Conservation (phyloP, 2,113 vertebrate species). For the Loxodonta africana region DNA sequence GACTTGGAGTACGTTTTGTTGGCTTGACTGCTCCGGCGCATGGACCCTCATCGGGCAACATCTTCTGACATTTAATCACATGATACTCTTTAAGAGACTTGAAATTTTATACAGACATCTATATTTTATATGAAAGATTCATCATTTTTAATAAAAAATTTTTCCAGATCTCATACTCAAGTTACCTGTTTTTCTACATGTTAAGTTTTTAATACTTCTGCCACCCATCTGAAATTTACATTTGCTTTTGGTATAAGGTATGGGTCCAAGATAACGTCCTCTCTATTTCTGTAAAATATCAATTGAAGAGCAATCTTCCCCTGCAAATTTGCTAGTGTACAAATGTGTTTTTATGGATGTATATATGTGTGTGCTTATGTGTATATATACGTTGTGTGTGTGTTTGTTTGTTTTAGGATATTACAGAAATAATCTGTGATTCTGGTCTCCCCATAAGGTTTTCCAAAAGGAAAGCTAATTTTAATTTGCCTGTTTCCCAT, state of each 20-base stretch:
- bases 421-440: neutral
- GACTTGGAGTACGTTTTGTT: too few relatives aligned
- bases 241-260: neutral
- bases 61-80: constrained; percentile 34
- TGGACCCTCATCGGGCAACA: too few relatives aligned
- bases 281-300: neutral
- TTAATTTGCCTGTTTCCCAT: neutral
- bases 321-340: neutral
- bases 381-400: neutral
- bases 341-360: neutral
- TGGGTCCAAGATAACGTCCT: neutral
- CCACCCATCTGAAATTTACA: neutral
- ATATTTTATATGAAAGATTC: neutral
- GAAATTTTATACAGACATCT: constrained; percentile 20
- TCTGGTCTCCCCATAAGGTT: neutral
- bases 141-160: neutral
- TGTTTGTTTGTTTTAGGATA: neutral
- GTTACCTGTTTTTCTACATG: constrained; percentile 20
- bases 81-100: neutral
- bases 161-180: neutral
- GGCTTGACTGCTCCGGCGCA: too few relatives aligned
- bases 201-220: constrained; percentile 1
- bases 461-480: neutral
- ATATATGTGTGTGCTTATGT: too few relatives aligned
- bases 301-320: neutral